phyloP scores from a whole-genome alignment of 2,797 vertebrate species.

The Cryptoprocta ferox region DNA sequence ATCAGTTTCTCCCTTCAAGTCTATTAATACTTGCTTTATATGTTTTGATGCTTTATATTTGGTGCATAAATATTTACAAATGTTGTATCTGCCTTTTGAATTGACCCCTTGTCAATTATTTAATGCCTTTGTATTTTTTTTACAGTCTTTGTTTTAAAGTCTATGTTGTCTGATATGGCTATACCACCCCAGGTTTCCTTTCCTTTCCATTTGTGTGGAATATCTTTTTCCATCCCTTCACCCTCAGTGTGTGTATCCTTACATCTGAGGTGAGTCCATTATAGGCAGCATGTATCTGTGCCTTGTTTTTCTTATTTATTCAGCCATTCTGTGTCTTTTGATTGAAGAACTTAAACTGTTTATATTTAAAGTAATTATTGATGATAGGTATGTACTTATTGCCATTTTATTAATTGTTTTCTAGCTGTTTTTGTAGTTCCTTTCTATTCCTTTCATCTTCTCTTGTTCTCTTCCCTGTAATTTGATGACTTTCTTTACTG shows the following conservation, averaged over 20 bases:
- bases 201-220: not conserved
- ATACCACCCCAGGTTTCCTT: not conserved
- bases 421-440: not conserved
- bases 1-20: not conserved
- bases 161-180: not conserved
- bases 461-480: not conserved
- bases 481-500: not conserved
- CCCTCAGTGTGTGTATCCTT: not conserved
- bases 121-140: not conserved
- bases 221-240: not conserved
- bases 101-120: not conserved
- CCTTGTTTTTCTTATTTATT: not conserved
- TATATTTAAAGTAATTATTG: not conserved
- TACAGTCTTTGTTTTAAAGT: not conserved
- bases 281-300: not conserved
- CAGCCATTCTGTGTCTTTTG: not conserved
- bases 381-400: not conserved
- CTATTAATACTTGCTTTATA: not conserved
- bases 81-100: not conserved
- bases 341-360: not conserved
- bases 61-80: not conserved
- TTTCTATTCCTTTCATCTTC: not conserved
- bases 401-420: not conserved
- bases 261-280: not conserved
- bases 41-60: not conserved